Conservation (phyloP, 2,888 invertebrate species). For the Gastracanthus pulcherrimus region DNA sequence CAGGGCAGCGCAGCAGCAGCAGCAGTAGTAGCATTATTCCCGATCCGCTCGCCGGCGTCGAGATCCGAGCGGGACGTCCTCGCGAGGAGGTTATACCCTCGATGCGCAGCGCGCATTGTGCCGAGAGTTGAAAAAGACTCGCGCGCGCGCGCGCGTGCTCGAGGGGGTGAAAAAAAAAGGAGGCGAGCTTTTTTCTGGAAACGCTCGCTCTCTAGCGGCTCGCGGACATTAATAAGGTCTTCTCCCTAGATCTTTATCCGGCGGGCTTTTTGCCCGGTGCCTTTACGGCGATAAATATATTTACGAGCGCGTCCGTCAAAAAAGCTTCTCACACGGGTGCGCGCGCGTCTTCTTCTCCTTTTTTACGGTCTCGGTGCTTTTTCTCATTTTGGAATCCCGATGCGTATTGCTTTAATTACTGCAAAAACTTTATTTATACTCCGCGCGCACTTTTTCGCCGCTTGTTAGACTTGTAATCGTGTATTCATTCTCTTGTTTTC, state of each 20-base stretch:
- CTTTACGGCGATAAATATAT: conserved; percentile 57
- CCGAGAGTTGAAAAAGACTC: neutral
- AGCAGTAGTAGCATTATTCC: neutral
- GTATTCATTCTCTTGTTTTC: conserved; percentile 50
- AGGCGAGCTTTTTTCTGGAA: neutral
- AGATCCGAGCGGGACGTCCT: neutral
- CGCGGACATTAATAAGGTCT: conserved; percentile 43
- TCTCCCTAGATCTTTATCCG: conserved; percentile 45
- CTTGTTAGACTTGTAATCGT: conserved; percentile 46
- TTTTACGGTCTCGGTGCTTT: neutral
- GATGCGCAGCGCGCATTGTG: neutral
- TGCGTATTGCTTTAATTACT: conserved; percentile 47
- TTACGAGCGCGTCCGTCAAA: conserved; percentile 43
- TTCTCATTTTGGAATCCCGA: neutral
- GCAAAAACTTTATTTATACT: conserved; percentile 53
- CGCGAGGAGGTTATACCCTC: neutral
- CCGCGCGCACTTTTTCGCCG: conserved; percentile 4
- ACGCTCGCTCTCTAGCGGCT: too few species aligned
- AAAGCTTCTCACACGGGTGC: conserved; percentile 46
- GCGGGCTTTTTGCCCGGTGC: conserved; percentile 11
- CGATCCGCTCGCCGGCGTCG: neutral
- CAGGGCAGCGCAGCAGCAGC: too few species aligned
- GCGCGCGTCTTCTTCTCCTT: conserved; percentile 36
- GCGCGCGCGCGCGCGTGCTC: neutral
- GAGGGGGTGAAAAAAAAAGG: neutral